phyloP scores from a whole-genome alignment of 2,113 vertebrate genomes.

The Stegostoma tigrinum region DNA sequence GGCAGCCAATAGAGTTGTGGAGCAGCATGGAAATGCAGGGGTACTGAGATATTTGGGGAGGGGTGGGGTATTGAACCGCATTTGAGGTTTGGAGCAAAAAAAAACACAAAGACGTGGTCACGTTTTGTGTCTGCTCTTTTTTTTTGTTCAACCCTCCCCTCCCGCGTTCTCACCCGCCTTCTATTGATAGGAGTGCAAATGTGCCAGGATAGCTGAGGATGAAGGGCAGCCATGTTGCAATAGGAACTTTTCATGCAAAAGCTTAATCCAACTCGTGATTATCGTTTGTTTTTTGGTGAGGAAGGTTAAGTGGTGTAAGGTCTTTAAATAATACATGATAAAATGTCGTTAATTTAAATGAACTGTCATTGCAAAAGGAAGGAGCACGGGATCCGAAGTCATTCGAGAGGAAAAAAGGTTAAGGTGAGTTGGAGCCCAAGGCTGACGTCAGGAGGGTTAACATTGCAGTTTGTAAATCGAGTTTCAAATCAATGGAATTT shows the following conservation, averaged over 20 bases:
- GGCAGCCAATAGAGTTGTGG: slow-evolving; percentile 6
- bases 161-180: background rate
- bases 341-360: background rate
- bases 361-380: slow-evolving; percentile 24
- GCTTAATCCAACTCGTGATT: slow-evolving; percentile 24
- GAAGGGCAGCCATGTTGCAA: slow-evolving; percentile 33
- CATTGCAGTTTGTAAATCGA: slow-evolving; percentile 7
- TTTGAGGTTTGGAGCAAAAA: background rate
- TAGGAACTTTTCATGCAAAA: slow-evolving; percentile 34
- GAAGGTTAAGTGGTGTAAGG: background rate
- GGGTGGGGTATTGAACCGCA: background rate
- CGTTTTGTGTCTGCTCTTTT: slow-evolving; percentile 19
- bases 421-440: slow-evolving; percentile 36
- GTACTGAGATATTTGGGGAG: background rate
- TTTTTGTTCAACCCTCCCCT: background rate
- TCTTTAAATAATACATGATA: background rate
- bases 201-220: slow-evolving; percentile 33
- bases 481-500: slow-evolving; percentile 10
- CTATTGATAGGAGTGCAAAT: slow-evolving; percentile 8
- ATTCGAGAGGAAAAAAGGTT: slow-evolving; percentile 17
- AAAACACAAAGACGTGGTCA: background rate
- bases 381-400: slow-evolving; percentile 22
- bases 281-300: background rate
- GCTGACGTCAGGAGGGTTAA: slow-evolving; percentile 16
- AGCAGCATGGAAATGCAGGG: slow-evolving; percentile 25